Evolutionary conservation across 2,888 invertebrate species (phyloP), one percentile per base, ranked within the genome.

Genomic region (Eudemis profundana): DNA sequence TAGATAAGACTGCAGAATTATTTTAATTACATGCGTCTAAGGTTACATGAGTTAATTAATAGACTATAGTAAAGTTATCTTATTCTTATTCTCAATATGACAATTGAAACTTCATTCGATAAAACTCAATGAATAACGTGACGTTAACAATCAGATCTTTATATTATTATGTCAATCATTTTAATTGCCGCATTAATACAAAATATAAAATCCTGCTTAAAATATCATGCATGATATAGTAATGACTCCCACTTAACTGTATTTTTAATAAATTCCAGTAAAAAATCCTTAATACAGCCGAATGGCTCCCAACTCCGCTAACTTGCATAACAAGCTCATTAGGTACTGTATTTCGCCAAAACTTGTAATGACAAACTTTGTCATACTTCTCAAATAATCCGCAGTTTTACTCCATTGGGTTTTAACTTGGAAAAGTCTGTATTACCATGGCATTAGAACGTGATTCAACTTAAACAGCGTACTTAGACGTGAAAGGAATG

Each of bases 361-460:
- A 59, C 65, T 60, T 53, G 47, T 59, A 51, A 65, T 65, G 53
- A 47, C 65, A 65, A 65, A 65, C 65, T 65, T 65, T 60, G 59
- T 65, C 60, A 53, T 40, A 46, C 51, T 57, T 40, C 51, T 40
- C 46, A 50, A 57, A 64, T 50, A 59, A 23, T 36, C 51, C 36
- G n/a, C 44, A 59, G 44, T 59, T 57, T 44, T 53, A 40, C 59
- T 65, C 59, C 65, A 65, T 65, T 65, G 65, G 59, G 53, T 65
- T 65, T 65, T 51, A 19, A 59, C 51, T 65, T 47, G 36, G 36
- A 63, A 61, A 63, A 65, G 23, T 64, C 51, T 27, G 46, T 65
- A 50, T 57, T 57, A 47, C 29, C 63, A 49, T 49, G 29, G 51
- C 59, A 53, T 65, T 65, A 60, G 40, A 40, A 53, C 65, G 59